Conservation (phyloP, 2,113 vertebrate genomes). For the Hemicordylus capensis region DNA sequence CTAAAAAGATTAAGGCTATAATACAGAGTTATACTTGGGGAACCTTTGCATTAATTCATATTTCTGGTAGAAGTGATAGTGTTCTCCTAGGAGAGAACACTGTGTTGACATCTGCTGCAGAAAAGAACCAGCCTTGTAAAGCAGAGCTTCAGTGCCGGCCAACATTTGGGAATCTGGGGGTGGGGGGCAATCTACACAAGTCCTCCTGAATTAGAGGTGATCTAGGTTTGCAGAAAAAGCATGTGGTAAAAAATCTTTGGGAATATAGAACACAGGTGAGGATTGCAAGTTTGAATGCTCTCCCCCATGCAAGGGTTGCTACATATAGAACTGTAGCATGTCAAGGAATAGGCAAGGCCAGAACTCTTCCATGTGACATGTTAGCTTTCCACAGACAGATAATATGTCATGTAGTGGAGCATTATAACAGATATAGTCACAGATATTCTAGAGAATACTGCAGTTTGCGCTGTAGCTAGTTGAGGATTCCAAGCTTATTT, state of each 20-base stretch:
- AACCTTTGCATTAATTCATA: constrained; percentile 15
- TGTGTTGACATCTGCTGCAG: constrained; percentile 28
- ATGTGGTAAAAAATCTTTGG: too few relatives aligned
- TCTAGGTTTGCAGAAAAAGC: too few relatives aligned
- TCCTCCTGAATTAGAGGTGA: background rate
- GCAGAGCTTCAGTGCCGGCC: background rate
- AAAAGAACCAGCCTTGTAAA: constrained; percentile 1
- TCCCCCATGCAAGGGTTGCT: too few relatives aligned
- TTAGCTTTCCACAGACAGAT: too few relatives aligned
- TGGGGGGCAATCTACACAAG: background rate
- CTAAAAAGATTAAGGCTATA: background rate
- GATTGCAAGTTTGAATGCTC: too few relatives aligned
- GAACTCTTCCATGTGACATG: too few relatives aligned
- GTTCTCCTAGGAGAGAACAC: rapidly evolving
- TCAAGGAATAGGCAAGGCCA: too few relatives aligned
- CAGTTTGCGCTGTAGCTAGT: background rate
- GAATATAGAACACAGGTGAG: too few relatives aligned
- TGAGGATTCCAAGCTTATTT: background rate
- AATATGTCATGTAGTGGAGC: too few relatives aligned
- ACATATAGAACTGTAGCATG: too few relatives aligned
- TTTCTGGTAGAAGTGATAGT: constrained; percentile 5
- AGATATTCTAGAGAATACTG: background rate
- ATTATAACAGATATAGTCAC: too few relatives aligned
- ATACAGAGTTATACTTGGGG: background rate
- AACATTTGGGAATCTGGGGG: background rate